Evolutionary conservation across 2,888 invertebrate genomes (phyloP).

Genomic region (Agriopis marginaria): DNA sequence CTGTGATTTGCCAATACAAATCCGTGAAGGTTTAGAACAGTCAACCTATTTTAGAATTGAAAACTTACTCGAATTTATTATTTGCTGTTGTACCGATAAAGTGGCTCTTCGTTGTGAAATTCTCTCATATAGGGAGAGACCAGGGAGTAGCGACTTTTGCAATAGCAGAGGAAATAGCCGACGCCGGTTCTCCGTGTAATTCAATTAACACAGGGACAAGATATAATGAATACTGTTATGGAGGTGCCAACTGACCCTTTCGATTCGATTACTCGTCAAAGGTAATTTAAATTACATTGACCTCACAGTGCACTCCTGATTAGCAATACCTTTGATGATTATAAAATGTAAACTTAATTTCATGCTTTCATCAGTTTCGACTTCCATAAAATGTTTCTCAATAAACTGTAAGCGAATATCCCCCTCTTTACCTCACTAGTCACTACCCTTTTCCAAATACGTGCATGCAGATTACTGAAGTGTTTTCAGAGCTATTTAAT

Average conservation of each 20-base stretch:
- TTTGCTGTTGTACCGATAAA: neutral
- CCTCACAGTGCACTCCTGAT: neutral
- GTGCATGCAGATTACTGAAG: neutral
- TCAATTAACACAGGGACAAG: constrained; percentile 48
- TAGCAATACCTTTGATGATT: neutral
- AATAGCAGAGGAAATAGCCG: constrained; percentile 50
- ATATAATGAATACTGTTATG: constrained; percentile 41
- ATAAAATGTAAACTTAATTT: too few species aligned
- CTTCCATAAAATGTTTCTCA: too few species aligned
- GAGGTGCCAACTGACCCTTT: constrained; percentile 13
- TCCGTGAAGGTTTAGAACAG: too few species aligned
- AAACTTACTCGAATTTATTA: too few species aligned
- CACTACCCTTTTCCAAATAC: neutral
- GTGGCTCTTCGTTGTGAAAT: neutral
- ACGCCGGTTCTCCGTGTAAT: constrained; percentile 52
- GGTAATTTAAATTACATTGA: constrained; percentile 19
- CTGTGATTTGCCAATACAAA: too few species aligned
- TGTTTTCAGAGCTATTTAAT: neutral
- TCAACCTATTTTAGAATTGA: too few species aligned
- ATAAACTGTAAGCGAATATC: neutral
- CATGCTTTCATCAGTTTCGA: too few species aligned
- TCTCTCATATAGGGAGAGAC: neutral
- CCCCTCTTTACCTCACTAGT: neutral
- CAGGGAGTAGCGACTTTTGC: constrained; percentile 13
- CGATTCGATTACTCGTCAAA: constrained; percentile 26